phyloP scores from a whole-genome alignment of 2,888 invertebrate genomes.

The Autographa gamma region DNA sequence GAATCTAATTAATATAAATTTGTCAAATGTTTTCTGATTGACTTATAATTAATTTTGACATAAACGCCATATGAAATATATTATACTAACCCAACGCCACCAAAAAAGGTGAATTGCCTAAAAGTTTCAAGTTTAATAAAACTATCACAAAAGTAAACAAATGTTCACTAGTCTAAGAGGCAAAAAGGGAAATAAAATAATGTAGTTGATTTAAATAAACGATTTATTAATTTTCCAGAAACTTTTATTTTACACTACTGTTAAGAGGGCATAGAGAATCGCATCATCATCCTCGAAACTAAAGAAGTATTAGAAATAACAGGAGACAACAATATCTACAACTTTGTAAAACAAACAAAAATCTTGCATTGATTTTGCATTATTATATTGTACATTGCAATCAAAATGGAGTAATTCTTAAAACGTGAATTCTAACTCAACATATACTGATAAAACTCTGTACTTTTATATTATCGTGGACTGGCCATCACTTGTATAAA shows the following conservation, averaged over 20 bases:
- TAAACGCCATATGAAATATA: too few relatives aligned
- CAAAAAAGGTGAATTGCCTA: too few relatives aligned
- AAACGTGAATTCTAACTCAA: conserved; percentile 10
- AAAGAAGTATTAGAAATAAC: conserved; percentile 23
- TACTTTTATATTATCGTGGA: background rate
- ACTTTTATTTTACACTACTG: conserved; percentile 71
- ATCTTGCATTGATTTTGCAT: conserved; percentile 61
- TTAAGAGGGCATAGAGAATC: conserved; percentile 55
- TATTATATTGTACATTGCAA: conserved; percentile 34
- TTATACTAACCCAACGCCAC: too few relatives aligned
- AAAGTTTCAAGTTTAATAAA: too few relatives aligned
- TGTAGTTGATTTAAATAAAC: conserved; percentile 74
- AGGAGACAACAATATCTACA: conserved; percentile 50
- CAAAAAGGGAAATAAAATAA: conserved; percentile 54
- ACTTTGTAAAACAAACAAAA: conserved; percentile 50
- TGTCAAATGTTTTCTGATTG: too few relatives aligned
- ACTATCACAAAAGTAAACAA: too few relatives aligned
- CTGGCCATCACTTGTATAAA: background rate
- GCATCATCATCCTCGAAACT: conserved; percentile 27
- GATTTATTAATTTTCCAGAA: conserved; percentile 75
- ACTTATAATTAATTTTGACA: too few relatives aligned
- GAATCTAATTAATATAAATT: too few relatives aligned
- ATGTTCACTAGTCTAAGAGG: background rate
- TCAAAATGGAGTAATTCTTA: conserved; percentile 16
- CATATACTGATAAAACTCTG: background rate